phyloP scores from a whole-genome alignment of 2,113 vertebrate species.

The Aplodontia rufa region DNA sequence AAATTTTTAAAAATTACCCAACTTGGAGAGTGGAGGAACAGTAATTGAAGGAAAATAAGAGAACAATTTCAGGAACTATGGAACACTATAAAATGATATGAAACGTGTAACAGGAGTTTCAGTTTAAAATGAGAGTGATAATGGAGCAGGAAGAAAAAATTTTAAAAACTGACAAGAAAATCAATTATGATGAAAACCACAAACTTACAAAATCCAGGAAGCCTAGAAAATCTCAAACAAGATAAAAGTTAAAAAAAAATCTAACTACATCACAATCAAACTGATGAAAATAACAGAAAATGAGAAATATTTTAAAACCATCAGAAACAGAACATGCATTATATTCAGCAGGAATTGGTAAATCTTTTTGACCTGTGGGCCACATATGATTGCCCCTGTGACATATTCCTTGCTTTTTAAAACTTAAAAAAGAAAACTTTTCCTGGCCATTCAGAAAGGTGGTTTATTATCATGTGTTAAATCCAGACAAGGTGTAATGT shows the following conservation, averaged over 20 bases:
- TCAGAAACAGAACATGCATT: neutral
- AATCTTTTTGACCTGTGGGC: neutral
- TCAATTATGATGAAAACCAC: neutral
- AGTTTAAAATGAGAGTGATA: neutral
- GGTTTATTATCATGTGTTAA: too few species aligned
- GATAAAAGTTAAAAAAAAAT: neutral
- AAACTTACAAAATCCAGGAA: neutral
- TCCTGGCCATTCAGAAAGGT: too few species aligned
- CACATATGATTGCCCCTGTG: neutral
- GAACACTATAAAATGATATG: neutral
- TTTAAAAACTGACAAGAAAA: neutral
- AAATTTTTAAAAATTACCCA: neutral
- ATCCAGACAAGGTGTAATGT: too few species aligned
- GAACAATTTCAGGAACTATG: neutral
- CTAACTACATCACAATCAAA: neutral
- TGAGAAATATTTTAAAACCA: neutral
- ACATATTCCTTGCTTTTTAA: neutral
- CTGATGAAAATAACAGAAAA: neutral
- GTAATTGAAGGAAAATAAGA: neutral
- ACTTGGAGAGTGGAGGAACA: neutral
- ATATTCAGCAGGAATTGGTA: neutral
- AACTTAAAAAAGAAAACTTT: too few species aligned
- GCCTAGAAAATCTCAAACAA: neutral
- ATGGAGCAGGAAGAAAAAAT: neutral
- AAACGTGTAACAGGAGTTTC: neutral